Conservation (phyloP, 2,113 vertebrate species). For the Larimichthys polyactis region DNA sequence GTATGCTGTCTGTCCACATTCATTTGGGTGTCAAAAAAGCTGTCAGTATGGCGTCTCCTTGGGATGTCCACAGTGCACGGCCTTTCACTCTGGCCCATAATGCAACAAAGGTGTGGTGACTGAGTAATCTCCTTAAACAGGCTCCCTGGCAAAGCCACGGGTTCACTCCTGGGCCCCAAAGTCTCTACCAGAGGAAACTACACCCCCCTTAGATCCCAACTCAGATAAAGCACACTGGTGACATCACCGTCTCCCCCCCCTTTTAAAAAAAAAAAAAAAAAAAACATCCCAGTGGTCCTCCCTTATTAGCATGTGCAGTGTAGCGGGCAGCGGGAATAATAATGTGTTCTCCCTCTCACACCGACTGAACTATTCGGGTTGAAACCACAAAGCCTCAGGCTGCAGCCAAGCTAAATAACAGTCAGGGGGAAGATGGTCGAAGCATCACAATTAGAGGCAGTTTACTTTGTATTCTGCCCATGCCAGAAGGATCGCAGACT, state of each 20-base stretch:
- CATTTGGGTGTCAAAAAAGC: conserved; percentile 44
- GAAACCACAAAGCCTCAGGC: conserved; percentile 68
- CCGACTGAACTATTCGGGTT: conserved; percentile 63
- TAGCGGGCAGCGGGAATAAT: conserved; percentile 73
- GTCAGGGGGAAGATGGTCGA: conserved; percentile 74
- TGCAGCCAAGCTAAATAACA: conserved; percentile 81
- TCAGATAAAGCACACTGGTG: conserved; percentile 75
- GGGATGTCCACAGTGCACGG: conserved; percentile 64
- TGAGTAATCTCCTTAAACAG: conserved; percentile 77
- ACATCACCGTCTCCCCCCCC: conserved; percentile 73
- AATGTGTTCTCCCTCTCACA: conserved; percentile 72
- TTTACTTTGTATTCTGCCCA: conserved; percentile 67
- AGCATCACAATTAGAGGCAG: conserved; percentile 75
- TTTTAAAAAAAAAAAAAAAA: neutral
- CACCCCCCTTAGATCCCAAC: conserved; percentile 69
- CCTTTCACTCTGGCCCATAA: conserved; percentile 73
- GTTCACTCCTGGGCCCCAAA: conserved; percentile 67
- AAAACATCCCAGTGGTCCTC: conserved; percentile 66
- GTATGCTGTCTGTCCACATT: conserved; percentile 25
- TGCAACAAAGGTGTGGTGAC: conserved; percentile 81
- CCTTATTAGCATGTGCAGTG: conserved; percentile 81
- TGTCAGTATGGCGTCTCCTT: conserved; percentile 57
- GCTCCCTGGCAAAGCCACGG: conserved; percentile 65
- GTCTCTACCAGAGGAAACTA: conserved; percentile 68
- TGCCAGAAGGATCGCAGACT: conserved; percentile 67